A percentile compares a stretch with the other conserved stretches of the same genome.
Evolutionary conservation across 2,888 invertebrate species (phyloP).

Genomic region (Dolichomitus sp.): DNA sequence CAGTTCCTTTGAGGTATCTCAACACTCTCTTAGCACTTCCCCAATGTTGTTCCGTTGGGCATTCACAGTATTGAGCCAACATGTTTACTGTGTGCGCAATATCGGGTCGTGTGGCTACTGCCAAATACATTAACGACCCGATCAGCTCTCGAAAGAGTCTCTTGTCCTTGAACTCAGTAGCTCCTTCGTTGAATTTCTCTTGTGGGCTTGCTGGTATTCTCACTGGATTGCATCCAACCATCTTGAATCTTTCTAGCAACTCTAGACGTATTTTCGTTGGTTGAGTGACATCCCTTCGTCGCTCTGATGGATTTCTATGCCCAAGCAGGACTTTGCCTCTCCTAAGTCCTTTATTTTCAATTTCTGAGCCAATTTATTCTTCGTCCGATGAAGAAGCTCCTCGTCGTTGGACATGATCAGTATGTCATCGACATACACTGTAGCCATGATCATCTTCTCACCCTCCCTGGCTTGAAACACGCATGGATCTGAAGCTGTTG

Average conservation of each 20-base stretch:
- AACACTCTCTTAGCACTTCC: too few species aligned
- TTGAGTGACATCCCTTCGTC: slow-evolving; percentile 3
- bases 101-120: not conserved
- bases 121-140: not conserved
- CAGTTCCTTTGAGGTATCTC: too few species aligned
- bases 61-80: not conserved
- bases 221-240: slow-evolving; percentile 17
- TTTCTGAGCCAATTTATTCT: not conserved
- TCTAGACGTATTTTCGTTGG: slow-evolving; percentile 22
- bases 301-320: slow-evolving; percentile 35
- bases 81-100: not conserved
- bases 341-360: slow-evolving; percentile 32
- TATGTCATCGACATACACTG: slow-evolving; percentile 25
- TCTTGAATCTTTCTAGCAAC: slow-evolving; percentile 18
- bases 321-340: slow-evolving; percentile 30
- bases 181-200: too few species aligned
- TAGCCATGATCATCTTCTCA: not conserved
- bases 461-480: not conserved
- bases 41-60: too few species aligned
- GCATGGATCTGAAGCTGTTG: slow-evolving; percentile 20
- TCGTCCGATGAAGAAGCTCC: too few species aligned
- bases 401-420: not conserved
- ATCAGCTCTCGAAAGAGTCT: slow-evolving; percentile 20
- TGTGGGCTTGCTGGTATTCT: not conserved
- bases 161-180: too few species aligned